Percentiles rank a stretch among this genome's conserved stretches.
Evolutionary conservation across 2,797 vertebrate genomes (phyloP).

Genomic region (Lepus oiostolus): DNA sequence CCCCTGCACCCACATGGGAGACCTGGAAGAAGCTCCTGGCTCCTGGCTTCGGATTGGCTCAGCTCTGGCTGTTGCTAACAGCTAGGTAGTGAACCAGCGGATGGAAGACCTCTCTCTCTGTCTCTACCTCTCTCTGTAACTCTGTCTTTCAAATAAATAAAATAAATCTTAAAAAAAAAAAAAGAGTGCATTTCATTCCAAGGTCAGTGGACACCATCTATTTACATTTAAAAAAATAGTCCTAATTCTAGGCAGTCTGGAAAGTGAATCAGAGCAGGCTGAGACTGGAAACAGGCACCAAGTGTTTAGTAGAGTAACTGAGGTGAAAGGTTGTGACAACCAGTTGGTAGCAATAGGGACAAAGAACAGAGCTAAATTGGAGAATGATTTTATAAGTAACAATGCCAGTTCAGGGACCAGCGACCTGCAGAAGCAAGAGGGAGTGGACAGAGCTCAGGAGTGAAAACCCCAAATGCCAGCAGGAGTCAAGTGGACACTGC

Average conservation of each 20-base stretch:
- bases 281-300: not conserved
- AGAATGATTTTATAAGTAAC: not conserved
- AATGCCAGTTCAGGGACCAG: not conserved
- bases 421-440: not conserved
- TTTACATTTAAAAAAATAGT: not conserved
- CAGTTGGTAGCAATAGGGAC: not conserved
- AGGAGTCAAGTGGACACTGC: not conserved
- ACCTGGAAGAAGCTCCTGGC: too few species aligned
- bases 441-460: not conserved
- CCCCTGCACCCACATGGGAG: too few species aligned
- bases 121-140: too few species aligned
- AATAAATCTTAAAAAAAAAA: too few species aligned
- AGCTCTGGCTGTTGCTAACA: too few species aligned
- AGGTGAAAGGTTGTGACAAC: not conserved
- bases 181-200: not conserved
- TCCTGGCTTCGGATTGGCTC: too few species aligned
- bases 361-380: not conserved
- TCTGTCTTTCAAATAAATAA: too few species aligned
- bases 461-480: not conserved
- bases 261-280: not conserved
- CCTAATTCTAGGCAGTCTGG: conserved; percentile 5
- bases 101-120: too few species aligned
- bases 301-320: not conserved
- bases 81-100: too few species aligned
- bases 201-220: not conserved